Percentiles rank a stretch among this genome's conserved stretches.
Conservation (phyloP, 2,888 invertebrate genomes). For the Kuschelorhynchus macadamiae region DNA sequence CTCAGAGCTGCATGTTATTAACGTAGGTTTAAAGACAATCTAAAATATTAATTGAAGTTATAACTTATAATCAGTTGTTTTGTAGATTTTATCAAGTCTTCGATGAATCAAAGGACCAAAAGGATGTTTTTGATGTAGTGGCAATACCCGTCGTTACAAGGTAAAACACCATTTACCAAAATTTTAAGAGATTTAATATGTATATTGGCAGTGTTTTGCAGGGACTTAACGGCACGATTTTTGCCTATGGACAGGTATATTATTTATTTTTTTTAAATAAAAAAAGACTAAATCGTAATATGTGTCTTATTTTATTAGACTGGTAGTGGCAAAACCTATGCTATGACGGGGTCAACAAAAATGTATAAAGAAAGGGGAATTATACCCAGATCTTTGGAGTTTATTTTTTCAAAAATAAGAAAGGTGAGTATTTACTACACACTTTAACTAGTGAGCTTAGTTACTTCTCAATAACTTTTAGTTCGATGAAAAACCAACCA, state of each 20-base stretch:
- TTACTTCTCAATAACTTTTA: conserved; percentile 8
- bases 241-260: conserved; percentile 72
- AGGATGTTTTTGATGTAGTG: conserved; percentile 67
- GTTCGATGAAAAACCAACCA: conserved; percentile 54
- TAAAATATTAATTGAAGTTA: too few species aligned
- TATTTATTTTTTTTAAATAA: background rate
- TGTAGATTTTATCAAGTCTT: conserved; percentile 70
- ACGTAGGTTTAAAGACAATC: too few species aligned
- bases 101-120: conserved; percentile 65
- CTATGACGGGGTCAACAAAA: conserved; percentile 70
- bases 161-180: conserved; percentile 57
- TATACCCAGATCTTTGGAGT: conserved; percentile 70
- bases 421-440: conserved; percentile 59
- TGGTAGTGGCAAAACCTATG: conserved; percentile 72
- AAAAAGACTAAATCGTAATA: background rate
- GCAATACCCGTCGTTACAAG: conserved; percentile 70
- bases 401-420: conserved; percentile 68
- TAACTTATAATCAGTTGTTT: too few species aligned
- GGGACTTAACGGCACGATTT: conserved; percentile 73
- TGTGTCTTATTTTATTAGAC: conserved; percentile 65
- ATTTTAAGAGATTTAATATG: conserved; percentile 4
- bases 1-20: too few species aligned
- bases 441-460: background rate
- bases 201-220: conserved; percentile 66
- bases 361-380: conserved; percentile 69